These are phyloP conservation scores for Lordiphosa collinella DNA, from an alignment of 1,140 invertebrate genomes.

Conservation along the genomic window DNA sequence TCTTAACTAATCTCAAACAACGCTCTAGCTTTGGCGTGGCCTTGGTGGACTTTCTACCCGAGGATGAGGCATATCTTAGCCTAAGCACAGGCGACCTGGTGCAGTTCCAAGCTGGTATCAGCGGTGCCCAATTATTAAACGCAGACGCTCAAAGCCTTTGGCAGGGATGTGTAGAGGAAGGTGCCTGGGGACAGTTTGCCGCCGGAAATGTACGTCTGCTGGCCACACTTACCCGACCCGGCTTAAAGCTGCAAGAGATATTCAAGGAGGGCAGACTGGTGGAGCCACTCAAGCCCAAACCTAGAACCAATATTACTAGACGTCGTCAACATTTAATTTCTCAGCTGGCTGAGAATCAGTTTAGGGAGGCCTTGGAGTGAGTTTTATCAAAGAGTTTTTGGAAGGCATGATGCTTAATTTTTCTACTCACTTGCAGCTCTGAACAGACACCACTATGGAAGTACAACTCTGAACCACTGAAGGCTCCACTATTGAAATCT, in stretches of 20 bases:
- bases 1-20: constrained; percentile 92
- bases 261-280: constrained; percentile 81
- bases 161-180: constrained; percentile 84
- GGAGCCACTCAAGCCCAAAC: constrained; percentile 26
- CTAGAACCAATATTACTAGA: constrained; percentile 80
- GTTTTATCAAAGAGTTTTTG: neutral
- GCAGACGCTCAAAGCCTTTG: constrained; percentile 85
- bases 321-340: constrained; percentile 89
- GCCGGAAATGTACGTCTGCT: constrained; percentile 93
- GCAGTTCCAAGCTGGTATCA: constrained; percentile 86
- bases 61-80: constrained; percentile 80
- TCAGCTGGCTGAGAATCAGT: constrained; percentile 90
- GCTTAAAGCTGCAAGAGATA: constrained; percentile 81
- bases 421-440: constrained; percentile 6
- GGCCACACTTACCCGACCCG: constrained; percentile 90
- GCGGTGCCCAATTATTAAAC: constrained; percentile 84
- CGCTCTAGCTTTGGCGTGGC: constrained; percentile 92
- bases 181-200: constrained; percentile 89
- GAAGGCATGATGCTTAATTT: accelerated
- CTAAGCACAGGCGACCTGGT: constrained; percentile 92
- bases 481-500: constrained; percentile 92
- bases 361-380: constrained; percentile 82
- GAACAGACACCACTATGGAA: constrained; percentile 87
- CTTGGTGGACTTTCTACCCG: constrained; percentile 46
- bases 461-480: constrained; percentile 91